Percentiles rank a stretch among this genome's conserved stretches.
These are phyloP conservation scores for Rhadina sibilatrix DNA, from an alignment of 2,113 vertebrate genomes.

Conservation along the genomic window DNA sequence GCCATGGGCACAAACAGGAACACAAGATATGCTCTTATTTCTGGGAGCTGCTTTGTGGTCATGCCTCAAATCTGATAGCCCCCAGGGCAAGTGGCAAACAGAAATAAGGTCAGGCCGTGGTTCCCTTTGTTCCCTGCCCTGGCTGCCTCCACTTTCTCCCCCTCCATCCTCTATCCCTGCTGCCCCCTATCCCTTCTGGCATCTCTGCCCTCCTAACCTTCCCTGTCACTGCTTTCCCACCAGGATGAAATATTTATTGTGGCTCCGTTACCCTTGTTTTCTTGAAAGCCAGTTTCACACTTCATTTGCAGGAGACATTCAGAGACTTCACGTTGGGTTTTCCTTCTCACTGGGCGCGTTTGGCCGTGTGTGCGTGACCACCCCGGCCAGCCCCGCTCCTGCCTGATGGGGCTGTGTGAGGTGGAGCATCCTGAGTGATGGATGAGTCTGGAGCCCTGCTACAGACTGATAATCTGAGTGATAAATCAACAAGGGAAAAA, in stretches of 20 bases:
- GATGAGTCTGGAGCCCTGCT: not conserved
- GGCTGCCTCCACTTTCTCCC: not conserved
- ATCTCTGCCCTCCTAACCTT: not conserved
- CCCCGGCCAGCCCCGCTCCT: rapidly evolving
- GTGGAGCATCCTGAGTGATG: not conserved
- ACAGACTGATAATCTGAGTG: no score
- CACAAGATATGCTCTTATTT: not conserved
- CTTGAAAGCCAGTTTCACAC: constrained; percentile 44
- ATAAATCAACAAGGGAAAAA: not conserved
- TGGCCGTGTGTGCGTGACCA: not conserved
- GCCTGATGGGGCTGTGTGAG: rapidly evolving
- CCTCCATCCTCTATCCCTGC: not conserved
- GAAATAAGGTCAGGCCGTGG: not conserved
- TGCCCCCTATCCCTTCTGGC: not conserved
- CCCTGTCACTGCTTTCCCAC: not conserved
- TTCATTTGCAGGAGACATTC: constrained; percentile 37
- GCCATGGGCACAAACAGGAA: rapidly evolving
- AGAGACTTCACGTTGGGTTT: not conserved
- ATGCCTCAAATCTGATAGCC: not conserved
- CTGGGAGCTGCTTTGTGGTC: not conserved
- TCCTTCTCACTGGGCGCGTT: not conserved
- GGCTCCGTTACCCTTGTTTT: constrained; percentile 20
- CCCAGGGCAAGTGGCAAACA: not conserved
- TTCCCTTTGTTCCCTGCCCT: not conserved
- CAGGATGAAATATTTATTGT: constrained; percentile 52